Evolutionary conservation across 2,797 vertebrate genomes (phyloP).

Genomic region (Triplophysa yarkandensis): DNA sequence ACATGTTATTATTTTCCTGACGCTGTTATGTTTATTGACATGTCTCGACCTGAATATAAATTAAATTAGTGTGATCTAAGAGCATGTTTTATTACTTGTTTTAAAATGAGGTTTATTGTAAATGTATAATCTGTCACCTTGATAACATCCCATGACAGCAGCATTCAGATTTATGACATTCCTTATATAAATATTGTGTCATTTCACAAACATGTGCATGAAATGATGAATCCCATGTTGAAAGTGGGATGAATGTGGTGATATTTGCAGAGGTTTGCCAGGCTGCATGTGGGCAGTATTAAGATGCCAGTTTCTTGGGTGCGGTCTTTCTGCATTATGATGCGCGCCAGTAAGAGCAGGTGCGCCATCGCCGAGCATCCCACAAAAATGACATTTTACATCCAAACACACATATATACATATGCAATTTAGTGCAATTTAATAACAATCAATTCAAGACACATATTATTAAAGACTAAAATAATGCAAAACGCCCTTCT

Average conservation of each 20-base stretch:
- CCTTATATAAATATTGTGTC: background rate
- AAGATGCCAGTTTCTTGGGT: constrained; percentile 72
- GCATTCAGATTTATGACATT: constrained; percentile 9
- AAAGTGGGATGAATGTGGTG: background rate
- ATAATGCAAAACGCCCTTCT: background rate
- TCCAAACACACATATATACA: background rate
- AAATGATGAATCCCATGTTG: background rate
- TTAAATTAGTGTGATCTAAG: background rate
- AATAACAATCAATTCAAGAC: background rate
- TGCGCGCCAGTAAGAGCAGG: constrained; percentile 69
- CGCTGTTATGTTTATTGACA: background rate
- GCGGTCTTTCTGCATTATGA: constrained; percentile 86
- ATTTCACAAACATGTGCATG: background rate
- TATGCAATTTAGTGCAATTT: background rate
- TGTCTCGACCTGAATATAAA: background rate
- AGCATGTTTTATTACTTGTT: background rate
- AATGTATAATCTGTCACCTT: constrained; percentile 13
- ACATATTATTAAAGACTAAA: background rate
- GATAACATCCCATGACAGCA: constrained; percentile 3
- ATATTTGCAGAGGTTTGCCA: background rate
- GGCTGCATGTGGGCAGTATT: constrained; percentile 19
- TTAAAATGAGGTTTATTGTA: background rate
- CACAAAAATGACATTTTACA: background rate
- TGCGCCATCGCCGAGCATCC: constrained; percentile 65
- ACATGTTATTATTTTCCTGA: background rate